These are phyloP conservation scores for Hyles vespertilio DNA, from an alignment of 1,140 invertebrate genomes.

Conservation along the genomic window DNA sequence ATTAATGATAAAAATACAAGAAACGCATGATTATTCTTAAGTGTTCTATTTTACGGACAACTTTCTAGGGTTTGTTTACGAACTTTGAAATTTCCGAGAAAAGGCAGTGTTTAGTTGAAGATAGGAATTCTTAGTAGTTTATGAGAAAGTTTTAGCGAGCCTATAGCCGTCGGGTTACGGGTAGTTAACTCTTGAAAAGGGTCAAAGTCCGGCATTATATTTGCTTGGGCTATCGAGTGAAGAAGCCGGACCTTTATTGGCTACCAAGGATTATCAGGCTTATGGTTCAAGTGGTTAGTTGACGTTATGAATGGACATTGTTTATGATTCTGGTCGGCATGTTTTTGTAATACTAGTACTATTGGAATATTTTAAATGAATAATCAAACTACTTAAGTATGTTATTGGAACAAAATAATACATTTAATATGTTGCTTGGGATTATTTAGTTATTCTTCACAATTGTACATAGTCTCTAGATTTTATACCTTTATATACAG, in stretches of 20 bases:
- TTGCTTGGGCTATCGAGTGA: conserved; percentile 8
- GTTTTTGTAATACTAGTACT: conserved; percentile 2
- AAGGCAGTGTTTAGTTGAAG: conserved; percentile 1
- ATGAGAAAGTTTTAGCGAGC: conserved; percentile 16
- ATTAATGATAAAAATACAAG: neutral
- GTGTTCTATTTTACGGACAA: too few relatives aligned
- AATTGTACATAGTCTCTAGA: too few relatives aligned
- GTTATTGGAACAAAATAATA: too few relatives aligned
- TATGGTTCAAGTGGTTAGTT: neutral
- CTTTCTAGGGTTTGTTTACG: neutral
- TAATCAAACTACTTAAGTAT: neutral
- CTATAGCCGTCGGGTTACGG: conserved; percentile 12
- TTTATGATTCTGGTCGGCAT: conserved; percentile 1
- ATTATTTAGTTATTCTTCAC: too few relatives aligned
- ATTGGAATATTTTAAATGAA: neutral
- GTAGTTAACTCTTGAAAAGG: conserved; percentile 19
- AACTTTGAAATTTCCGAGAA: neutral
- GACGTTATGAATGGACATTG: neutral
- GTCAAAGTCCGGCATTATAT: conserved; percentile 5
- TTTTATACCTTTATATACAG: too few relatives aligned
- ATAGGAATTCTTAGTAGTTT: conserved; percentile 10
- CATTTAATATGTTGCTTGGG: too few relatives aligned
- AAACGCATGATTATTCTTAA: too few relatives aligned
- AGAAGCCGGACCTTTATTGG: conserved; percentile 17
- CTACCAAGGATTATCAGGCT: conserved; percentile 10